These are phyloP conservation scores for Zosterops hypoxanthus DNA, from an alignment of 2,113 vertebrate species.

Conservation along the genomic window DNA sequence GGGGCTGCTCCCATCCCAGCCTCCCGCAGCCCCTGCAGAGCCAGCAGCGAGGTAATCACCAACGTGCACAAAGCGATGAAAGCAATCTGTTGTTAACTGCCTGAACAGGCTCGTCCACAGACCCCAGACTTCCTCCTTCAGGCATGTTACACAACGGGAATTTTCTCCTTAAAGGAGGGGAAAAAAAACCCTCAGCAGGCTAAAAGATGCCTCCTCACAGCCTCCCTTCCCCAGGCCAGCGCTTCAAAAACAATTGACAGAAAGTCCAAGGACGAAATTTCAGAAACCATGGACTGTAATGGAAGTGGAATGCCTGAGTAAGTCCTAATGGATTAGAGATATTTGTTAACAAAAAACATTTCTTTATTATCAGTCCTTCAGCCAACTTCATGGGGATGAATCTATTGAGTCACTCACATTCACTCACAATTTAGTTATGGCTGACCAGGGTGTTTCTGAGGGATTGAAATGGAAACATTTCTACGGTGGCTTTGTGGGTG, in stretches of 20 bases:
- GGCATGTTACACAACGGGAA: not conserved
- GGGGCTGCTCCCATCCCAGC: slow-evolving; percentile 8
- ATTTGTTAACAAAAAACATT: not conserved
- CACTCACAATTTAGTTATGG: not conserved
- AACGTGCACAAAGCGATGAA: slow-evolving; percentile 14
- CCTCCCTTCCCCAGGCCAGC: not conserved
- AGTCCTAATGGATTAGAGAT: slow-evolving; percentile 1
- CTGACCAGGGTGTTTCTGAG: not conserved
- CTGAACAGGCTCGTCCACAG: not conserved
- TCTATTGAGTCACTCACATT: not conserved
- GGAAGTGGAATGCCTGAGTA: not conserved
- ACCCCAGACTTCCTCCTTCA: not conserved
- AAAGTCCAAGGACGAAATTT: not conserved
- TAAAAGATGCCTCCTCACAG: not conserved
- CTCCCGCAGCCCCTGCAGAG: slow-evolving; percentile 32
- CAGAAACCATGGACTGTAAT: not conserved
- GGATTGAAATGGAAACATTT: not conserved
- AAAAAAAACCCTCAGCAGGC: not conserved
- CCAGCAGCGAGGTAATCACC: not conserved
- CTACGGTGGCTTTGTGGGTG: not conserved
- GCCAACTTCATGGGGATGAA: not conserved
- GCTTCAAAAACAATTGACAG: not conserved
- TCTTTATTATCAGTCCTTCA: not conserved
- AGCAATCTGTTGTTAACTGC: slow-evolving; percentile 37
- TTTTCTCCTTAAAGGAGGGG: not conserved